Percentiles rank a stretch among this genome's conserved stretches.
Evolutionary conservation across 64 coral and sea anemone species (phyloP).

Genomic region (Dendrophyllia cribrosa): DNA sequence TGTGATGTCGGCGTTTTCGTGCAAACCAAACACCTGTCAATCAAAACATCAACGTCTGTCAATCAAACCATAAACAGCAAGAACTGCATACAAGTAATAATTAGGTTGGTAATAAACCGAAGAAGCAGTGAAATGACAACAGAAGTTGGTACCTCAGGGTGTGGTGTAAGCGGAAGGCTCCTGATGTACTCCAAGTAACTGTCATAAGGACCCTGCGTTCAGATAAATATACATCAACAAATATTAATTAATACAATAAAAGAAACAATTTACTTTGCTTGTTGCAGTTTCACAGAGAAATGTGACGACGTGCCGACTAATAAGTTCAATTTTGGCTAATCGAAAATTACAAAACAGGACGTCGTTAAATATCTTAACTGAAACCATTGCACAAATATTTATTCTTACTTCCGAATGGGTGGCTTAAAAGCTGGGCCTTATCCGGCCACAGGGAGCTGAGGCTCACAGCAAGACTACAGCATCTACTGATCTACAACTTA

Average conservation of each 20-base stretch:
- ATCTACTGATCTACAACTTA: too few species aligned
- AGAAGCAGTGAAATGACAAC: neutral
- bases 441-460: neutral
- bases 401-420: too few species aligned
- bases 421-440: too few species aligned
- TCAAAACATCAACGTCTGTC: slow-evolving; percentile 1
- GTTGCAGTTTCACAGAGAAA: too few species aligned
- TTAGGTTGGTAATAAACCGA: neutral
- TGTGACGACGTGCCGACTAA: too few species aligned
- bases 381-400: too few species aligned
- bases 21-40: slow-evolving; percentile 92
- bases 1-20: slow-evolving; percentile 98
- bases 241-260: neutral
- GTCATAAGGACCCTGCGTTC: slow-evolving; percentile 86
- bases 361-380: too few species aligned
- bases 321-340: too few species aligned
- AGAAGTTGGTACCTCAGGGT: slow-evolving; percentile 79
- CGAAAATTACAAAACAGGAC: too few species aligned
- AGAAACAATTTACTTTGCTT: neutral
- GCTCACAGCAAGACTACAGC: too few species aligned
- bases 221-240: neutral
- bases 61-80: neutral
- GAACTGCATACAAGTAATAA: neutral
- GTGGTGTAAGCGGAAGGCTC: slow-evolving; percentile 74
- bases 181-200: slow-evolving; percentile 95